These are phyloP conservation scores for Hylomyscus alleni DNA, from an alignment of 2,797 vertebrate genomes.

Conservation along the genomic window DNA sequence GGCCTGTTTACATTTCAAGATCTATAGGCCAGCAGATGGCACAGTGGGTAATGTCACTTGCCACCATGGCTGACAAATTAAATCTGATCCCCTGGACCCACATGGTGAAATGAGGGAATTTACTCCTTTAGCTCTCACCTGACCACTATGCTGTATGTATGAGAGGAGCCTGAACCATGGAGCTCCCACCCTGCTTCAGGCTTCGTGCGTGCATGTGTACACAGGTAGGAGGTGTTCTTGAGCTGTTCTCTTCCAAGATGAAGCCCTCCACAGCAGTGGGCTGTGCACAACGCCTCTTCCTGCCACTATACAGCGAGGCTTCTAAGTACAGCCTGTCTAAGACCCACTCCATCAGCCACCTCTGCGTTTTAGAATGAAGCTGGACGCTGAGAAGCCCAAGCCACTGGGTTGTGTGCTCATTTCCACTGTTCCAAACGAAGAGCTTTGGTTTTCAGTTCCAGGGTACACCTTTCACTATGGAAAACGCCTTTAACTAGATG, in stretches of 20 bases:
- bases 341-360: not conserved
- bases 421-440: not conserved
- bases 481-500: not conserved
- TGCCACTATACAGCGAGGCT: not conserved
- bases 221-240: not conserved
- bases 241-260: not conserved
- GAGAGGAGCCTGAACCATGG: too few species aligned
- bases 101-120: not conserved
- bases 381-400: not conserved
- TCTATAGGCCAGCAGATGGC: not conserved
- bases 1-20: constrained; percentile 47
- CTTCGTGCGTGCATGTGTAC: too few species aligned
- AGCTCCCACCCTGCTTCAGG: too few species aligned
- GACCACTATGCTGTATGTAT: not conserved
- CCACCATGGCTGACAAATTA: not conserved
- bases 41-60: not conserved
- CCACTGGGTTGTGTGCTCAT: not conserved
- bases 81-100: not conserved
- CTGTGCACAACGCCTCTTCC: not conserved
- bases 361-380: not conserved
- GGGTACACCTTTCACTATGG: not conserved
- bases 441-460: not conserved
- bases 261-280: not conserved
- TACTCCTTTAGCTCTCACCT: not conserved
- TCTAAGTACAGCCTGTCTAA: not conserved